Evolutionary conservation across 2,888 invertebrate species (phyloP).

Genomic region (Rhingia rostrata): DNA sequence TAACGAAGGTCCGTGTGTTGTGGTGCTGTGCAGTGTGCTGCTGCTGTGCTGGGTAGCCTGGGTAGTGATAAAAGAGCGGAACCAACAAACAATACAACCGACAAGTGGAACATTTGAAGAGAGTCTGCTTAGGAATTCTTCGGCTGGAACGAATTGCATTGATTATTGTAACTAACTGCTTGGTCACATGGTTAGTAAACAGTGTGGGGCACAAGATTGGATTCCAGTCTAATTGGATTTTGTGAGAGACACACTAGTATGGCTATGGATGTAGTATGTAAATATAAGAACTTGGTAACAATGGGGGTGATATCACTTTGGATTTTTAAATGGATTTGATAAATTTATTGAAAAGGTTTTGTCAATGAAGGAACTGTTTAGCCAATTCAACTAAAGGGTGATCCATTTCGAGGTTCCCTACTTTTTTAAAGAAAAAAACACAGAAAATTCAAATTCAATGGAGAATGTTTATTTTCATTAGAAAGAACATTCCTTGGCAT

Average conservation of each 20-base stretch:
- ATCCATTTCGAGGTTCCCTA: too few species aligned
- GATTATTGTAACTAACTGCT: constrained; percentile 5
- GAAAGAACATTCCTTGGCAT: too few species aligned
- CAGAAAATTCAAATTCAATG: too few species aligned
- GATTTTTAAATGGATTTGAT: too few species aligned
- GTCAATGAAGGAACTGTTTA: too few species aligned
- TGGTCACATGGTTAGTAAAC: constrained; percentile 26
- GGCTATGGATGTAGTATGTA: too few species aligned
- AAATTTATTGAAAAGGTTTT: too few species aligned
- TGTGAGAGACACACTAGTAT: background rate
- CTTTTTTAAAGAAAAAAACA: too few species aligned
- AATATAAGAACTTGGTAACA: too few species aligned
- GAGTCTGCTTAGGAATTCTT: constrained; percentile 28
- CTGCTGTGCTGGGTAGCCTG: background rate
- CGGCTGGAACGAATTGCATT: constrained; percentile 32
- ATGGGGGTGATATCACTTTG: too few species aligned
- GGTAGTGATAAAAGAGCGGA: background rate
- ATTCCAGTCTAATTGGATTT: background rate
- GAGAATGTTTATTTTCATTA: too few species aligned
- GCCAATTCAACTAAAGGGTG: too few species aligned
- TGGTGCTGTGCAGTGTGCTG: background rate
- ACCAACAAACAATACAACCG: background rate
- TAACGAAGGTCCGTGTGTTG: constrained; percentile 41
- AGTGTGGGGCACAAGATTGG: constrained; percentile 17
- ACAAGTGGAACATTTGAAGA: constrained; percentile 31